Evolutionary conservation across 92 coral and sea anemone species (phyloP), one percentile per base, ranked within the genome.

Genomic region (Montipora capitata): DNA sequence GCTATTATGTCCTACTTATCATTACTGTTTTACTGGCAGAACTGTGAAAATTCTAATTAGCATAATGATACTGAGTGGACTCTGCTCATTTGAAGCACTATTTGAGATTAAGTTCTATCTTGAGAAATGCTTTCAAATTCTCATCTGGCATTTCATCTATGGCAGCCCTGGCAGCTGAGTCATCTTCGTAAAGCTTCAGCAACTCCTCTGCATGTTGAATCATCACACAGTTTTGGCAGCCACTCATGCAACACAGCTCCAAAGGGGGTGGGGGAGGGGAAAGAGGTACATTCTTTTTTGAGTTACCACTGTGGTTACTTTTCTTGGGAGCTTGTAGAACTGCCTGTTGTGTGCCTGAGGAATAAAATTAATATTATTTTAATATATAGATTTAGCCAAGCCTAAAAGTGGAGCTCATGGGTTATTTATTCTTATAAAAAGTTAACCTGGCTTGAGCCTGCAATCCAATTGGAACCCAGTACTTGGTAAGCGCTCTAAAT

Each of bases 141-240:
- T 95, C 98, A 92, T 96, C 99, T 20, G 96, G 98, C 27, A 96
- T 90, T 78, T 89, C 77, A 51, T 96, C 96, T 44, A 96, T 72
- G 13, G 98, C 99, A 87, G 91, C 88, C 38, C 82, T 89, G 14
- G 94, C 95, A 17, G 88, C 87, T 12, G 88, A 80, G 71, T 92
- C 91, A 16, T 94, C 96, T 48, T 88, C 78, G 17, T 94, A 97
- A 71, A 91, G 87, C 35, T 85, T 90, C 59, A 90, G 63, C 39
- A 97, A 79, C 11, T 96, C 98, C 59, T 97, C 95, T 3, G 93
- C 98, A 83, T 97, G 90, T 54, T 94, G 89, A 64, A 97, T 82
- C 99, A 98, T 94, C 27, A 97, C 98, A 91, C 99, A 97, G 77
- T 97, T 96, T 38, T 95, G 97, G 89, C 99, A 97, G 8, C 99